Evolutionary conservation across 2,888 invertebrate species (phyloP).

Genomic region (Acrobasis suavella): DNA sequence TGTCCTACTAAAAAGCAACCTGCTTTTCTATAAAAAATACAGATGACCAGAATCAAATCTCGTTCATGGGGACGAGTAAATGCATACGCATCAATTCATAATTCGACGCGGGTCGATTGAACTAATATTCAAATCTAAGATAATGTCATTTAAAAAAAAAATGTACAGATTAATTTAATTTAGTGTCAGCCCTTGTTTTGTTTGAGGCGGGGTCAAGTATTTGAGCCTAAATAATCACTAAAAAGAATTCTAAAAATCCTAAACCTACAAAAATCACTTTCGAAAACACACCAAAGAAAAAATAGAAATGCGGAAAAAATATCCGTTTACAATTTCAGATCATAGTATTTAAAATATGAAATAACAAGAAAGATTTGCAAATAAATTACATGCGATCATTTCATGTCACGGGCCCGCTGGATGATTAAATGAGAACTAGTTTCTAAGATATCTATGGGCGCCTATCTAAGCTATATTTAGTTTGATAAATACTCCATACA

Average conservation of each 20-base stretch:
- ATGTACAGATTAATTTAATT: conserved; percentile 5
- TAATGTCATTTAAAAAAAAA: conserved; percentile 12
- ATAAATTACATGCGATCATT: conserved; percentile 53
- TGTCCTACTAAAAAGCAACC: conserved; percentile 26
- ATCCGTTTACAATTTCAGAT: conserved; percentile 48
- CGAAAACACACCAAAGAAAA: conserved; percentile 64
- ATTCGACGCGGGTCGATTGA: not conserved
- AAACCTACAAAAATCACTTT: conserved; percentile 26
- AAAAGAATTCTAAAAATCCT: conserved; percentile 15
- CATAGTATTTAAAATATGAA: conserved; percentile 45
- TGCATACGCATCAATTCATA: conserved; percentile 4
- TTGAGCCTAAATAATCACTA: conserved; percentile 17
- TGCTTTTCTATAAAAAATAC: conserved; percentile 23
- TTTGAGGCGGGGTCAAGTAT: not conserved
- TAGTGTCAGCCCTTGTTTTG: conserved; percentile 1
- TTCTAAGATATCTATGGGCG: conserved; percentile 65
- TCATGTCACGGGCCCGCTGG: conserved; percentile 55
- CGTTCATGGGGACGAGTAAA: conserved; percentile 23
- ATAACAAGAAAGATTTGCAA: conserved; percentile 45
- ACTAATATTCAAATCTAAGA: not conserved
- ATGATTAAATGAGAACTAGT: conserved; percentile 63
- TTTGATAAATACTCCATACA: conserved; percentile 78
- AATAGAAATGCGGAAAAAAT: conserved; percentile 46
- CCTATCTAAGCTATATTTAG: conserved; percentile 72
- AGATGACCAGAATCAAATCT: conserved; percentile 25